Evolutionary conservation across 2,888 invertebrate genomes (phyloP).

Genomic region (Sarcophaga carnaria): DNA sequence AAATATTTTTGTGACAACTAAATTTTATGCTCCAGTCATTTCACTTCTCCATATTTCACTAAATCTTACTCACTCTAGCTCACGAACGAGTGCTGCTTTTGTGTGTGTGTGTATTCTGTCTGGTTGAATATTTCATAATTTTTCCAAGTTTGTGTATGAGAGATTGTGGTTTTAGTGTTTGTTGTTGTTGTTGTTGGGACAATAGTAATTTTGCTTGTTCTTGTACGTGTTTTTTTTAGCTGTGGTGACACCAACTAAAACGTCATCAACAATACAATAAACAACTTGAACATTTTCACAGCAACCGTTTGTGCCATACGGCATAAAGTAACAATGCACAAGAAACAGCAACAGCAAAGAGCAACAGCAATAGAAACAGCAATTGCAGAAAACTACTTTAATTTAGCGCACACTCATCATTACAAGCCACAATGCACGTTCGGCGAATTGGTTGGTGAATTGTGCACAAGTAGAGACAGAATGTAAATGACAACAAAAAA

Average conservation of each 20-base stretch:
- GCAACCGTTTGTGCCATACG: slow-evolving; percentile 4
- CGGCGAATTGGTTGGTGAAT: too few species aligned
- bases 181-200: background rate
- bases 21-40: slow-evolving; percentile 56
- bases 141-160: slow-evolving; percentile 17
- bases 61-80: slow-evolving; percentile 4
- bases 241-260: slow-evolving; percentile 61
- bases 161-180: slow-evolving; percentile 7
- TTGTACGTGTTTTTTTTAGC: slow-evolving; percentile 7
- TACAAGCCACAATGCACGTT: slow-evolving; percentile 9
- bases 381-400: slow-evolving; percentile 30
- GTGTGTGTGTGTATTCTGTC: slow-evolving; percentile 16
- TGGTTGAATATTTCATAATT: slow-evolving; percentile 52
- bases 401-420: slow-evolving; percentile 22
- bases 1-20: slow-evolving; percentile 65
- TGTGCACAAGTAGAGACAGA: background rate
- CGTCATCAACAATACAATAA: slow-evolving; percentile 60
- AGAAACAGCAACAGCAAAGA: slow-evolving; percentile 14
- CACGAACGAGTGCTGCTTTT: background rate
- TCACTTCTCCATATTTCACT: slow-evolving; percentile 21
- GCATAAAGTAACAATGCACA: slow-evolving; percentile 20
- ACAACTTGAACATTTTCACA: slow-evolving; percentile 37
- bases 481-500: slow-evolving; percentile 42
- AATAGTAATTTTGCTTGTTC: too few species aligned
- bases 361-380: background rate